phyloP scores from a whole-genome alignment of 2,888 invertebrate genomes.

The Metalampra italica region DNA sequence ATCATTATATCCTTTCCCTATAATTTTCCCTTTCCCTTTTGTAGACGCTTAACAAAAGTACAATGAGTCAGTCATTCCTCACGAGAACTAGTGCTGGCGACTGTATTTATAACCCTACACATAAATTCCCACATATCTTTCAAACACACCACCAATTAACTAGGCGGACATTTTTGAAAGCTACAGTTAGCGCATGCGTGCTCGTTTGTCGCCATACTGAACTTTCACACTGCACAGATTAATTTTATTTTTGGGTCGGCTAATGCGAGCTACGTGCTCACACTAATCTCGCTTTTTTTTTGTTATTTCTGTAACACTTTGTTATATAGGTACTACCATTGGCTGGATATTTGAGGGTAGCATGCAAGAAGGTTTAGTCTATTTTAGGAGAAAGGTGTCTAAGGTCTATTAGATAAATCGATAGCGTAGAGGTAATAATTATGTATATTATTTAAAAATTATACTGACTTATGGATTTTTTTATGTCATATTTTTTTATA shows the following conservation, averaged over 20 bases:
- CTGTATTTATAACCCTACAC: slow-evolving; percentile 7
- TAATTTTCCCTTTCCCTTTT: too few relatives aligned
- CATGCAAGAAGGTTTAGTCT: slow-evolving; percentile 12
- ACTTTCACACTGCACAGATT: slow-evolving; percentile 69
- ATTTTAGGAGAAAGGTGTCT: neutral
- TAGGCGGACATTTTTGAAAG: slow-evolving; percentile 50
- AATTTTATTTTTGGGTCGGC: slow-evolving; percentile 66
- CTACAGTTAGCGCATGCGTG: slow-evolving; percentile 40
- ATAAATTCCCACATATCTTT: slow-evolving; percentile 43
- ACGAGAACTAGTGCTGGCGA: too few relatives aligned
- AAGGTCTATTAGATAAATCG: neutral
- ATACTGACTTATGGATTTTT: too few relatives aligned
- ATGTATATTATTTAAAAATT: too few relatives aligned
- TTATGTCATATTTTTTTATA: too few relatives aligned
- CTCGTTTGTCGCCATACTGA: slow-evolving; percentile 60
- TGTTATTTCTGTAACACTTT: slow-evolving; percentile 65
- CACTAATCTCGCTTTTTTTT: slow-evolving; percentile 55
- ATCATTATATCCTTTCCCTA: too few relatives aligned
- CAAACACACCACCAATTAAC: slow-evolving; percentile 45
- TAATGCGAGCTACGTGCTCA: slow-evolving; percentile 58
- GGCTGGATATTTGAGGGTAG: slow-evolving; percentile 49
- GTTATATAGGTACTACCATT: slow-evolving; percentile 56
- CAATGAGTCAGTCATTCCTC: too few relatives aligned
- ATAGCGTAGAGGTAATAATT: too few relatives aligned
- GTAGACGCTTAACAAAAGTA: neutral